A percentile compares a stretch with the other conserved stretches of the same genome.
phyloP scores from a whole-genome alignment of 2,888 invertebrate genomes.

The Ecdyonurus torrentis region DNA sequence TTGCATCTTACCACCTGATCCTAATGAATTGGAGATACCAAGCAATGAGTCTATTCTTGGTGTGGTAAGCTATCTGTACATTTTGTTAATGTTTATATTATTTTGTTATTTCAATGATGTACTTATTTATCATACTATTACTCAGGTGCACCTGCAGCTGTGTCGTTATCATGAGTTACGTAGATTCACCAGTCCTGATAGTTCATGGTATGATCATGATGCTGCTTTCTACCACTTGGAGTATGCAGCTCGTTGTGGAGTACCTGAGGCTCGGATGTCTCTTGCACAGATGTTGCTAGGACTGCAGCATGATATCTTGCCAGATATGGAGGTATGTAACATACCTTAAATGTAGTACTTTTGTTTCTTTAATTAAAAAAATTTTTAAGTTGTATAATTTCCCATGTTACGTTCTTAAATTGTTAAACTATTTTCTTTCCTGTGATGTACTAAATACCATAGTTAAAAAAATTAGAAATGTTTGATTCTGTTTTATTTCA shows the following conservation, averaged over 20 bases:
- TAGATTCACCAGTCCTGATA: slow-evolving; percentile 22
- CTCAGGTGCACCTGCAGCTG: slow-evolving; percentile 33
- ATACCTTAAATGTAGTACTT: no score
- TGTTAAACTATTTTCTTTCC: no score
- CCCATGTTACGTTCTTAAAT: no score
- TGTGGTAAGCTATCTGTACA: slow-evolving; percentile 21
- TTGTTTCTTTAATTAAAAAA: neutral
- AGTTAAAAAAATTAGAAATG: no score
- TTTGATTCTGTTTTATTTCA: no score
- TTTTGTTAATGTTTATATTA: neutral
- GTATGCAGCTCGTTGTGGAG: slow-evolving; percentile 31
- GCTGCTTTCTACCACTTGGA: slow-evolving; percentile 34
- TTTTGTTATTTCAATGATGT: neutral
- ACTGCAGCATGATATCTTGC: slow-evolving; percentile 29
- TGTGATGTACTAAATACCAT: no score
- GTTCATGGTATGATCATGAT: slow-evolving; percentile 27
- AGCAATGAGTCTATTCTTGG: slow-evolving; percentile 27
- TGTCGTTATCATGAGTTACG: slow-evolving; percentile 35
- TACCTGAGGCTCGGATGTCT: slow-evolving; percentile 31
- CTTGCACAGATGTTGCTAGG: slow-evolving; percentile 30
- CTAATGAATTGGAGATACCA: slow-evolving; percentile 4
- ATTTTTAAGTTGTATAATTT: neutral
- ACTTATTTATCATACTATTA: neutral
- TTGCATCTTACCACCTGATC: slow-evolving; percentile 19
- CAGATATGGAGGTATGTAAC: slow-evolving; percentile 23